Evolutionary conservation across 1,140 invertebrate genomes (phyloP).

Genomic region (Cotesia chilonis): DNA sequence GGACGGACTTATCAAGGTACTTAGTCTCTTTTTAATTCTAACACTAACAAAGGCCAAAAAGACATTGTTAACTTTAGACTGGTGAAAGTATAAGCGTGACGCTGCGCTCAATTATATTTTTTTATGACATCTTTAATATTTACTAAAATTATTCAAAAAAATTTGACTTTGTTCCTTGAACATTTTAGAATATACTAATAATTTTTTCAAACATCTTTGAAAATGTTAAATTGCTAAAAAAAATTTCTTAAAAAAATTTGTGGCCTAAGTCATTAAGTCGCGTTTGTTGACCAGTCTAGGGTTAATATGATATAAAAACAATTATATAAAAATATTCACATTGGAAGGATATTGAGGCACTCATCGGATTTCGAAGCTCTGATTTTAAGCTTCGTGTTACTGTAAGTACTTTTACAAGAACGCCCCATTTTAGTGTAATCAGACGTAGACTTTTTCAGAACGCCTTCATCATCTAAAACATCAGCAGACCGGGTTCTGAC

Average conservation of each 20-base stretch:
- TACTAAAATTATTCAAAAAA: no score
- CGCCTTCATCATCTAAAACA: constrained; percentile 45
- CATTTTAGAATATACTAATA: no score
- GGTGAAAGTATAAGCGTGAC: no score
- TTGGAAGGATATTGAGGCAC: constrained; percentile 35
- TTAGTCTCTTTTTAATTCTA: neutral
- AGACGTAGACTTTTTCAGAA: constrained; percentile 53
- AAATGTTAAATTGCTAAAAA: no score
- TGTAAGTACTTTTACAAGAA: neutral
- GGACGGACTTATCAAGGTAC: no score
- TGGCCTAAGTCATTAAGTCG: neutral
- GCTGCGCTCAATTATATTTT: no score
- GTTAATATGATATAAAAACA: neutral
- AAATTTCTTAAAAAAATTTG: no score
- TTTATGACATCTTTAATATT: no score
- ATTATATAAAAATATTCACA: constrained; percentile 16
- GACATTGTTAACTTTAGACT: no score
- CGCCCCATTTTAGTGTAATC: constrained; percentile 31
- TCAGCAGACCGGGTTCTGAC: constrained; percentile 48
- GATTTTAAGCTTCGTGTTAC: constrained; percentile 18
- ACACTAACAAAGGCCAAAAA: neutral
- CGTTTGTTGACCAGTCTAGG: no score
- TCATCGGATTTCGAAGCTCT: constrained; percentile 41
- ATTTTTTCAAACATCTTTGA: no score
- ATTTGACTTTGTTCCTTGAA: no score